Conservation (phyloP, 2,888 invertebrate genomes). For the Meghimatium bilineatum region DNA sequence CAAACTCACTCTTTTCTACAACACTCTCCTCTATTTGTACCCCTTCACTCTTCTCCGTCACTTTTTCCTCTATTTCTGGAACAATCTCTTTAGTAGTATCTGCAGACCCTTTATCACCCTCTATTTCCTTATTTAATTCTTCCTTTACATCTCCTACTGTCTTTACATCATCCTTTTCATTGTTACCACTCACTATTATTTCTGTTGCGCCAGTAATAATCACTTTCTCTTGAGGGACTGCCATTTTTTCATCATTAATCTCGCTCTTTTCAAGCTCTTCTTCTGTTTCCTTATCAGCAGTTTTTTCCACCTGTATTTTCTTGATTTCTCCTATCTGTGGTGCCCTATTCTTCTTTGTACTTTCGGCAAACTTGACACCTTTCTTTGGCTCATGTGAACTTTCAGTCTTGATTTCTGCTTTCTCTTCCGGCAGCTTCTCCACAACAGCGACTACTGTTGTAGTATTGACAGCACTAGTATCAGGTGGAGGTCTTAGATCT, state of each 20-base stretch:
- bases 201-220: not conserved
- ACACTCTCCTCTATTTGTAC: not conserved
- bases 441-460: slow-evolving; percentile 35
- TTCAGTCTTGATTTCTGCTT: not conserved
- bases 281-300: not conserved
- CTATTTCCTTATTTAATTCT: not conserved
- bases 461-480: slow-evolving; percentile 11
- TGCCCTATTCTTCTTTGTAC: slow-evolving; percentile 22
- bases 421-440: slow-evolving; percentile 38
- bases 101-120: not conserved
- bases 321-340: slow-evolving; percentile 33
- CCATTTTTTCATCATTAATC: not conserved
- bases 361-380: slow-evolving; percentile 37
- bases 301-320: slow-evolving; percentile 3
- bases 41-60: not conserved
- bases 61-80: slow-evolving; percentile 8
- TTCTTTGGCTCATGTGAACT: slow-evolving; percentile 31
- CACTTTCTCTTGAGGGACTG: not conserved
- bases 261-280: slow-evolving; percentile 12
- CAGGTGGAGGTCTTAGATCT: slow-evolving; percentile 53
- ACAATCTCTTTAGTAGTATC: not conserved
- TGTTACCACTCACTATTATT: not conserved
- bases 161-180: not conserved
- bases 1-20: not conserved
- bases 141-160: slow-evolving; percentile 6